Evolutionary conservation across 2,797 vertebrate species (phyloP).

Genomic region (Lycodopsis pacificus): DNA sequence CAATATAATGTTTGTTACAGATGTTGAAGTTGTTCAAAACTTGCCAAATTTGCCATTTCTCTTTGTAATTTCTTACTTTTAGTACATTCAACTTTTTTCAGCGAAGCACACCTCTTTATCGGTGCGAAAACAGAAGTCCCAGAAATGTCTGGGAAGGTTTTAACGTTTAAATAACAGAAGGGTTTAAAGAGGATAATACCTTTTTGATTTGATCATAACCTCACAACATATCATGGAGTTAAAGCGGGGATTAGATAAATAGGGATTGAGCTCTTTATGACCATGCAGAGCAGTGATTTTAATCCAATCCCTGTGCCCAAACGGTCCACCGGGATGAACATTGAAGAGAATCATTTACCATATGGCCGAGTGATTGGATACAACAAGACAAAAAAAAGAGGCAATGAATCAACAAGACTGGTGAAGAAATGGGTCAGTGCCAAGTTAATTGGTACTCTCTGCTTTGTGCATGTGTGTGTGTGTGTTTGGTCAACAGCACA

Average conservation of each 20-base stretch:
- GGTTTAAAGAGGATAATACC: conserved; percentile 60
- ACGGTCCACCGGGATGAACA: conserved; percentile 41
- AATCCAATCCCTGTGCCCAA: conserved; percentile 70
- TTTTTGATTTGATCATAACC: conserved; percentile 71
- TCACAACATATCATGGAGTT: conserved; percentile 64
- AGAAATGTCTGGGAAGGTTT: conserved; percentile 9
- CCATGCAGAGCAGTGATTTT: conserved; percentile 62
- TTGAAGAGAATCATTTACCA: conserved; percentile 39
- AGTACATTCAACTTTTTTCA: background rate
- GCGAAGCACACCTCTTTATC: background rate
- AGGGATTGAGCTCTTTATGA: conserved; percentile 66
- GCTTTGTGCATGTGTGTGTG: background rate
- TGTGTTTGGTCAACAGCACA: conserved; percentile 17
- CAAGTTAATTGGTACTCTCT: conserved; percentile 7
- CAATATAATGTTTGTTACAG: background rate
- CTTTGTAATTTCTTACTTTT: background rate
- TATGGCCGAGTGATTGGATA: conserved; percentile 57
- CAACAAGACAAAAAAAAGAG: conserved; percentile 27
- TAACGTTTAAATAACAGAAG: conserved; percentile 57
- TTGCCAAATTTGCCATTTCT: background rate
- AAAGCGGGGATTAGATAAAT: conserved; percentile 68
- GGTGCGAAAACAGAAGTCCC: background rate
- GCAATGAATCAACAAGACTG: conserved; percentile 25
- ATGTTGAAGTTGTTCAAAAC: background rate
- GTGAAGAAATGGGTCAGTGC: conserved; percentile 25